These are phyloP conservation scores for Atrina japonica DNA, from an alignment of 2,888 invertebrate genomes.

Conservation along the genomic window DNA sequence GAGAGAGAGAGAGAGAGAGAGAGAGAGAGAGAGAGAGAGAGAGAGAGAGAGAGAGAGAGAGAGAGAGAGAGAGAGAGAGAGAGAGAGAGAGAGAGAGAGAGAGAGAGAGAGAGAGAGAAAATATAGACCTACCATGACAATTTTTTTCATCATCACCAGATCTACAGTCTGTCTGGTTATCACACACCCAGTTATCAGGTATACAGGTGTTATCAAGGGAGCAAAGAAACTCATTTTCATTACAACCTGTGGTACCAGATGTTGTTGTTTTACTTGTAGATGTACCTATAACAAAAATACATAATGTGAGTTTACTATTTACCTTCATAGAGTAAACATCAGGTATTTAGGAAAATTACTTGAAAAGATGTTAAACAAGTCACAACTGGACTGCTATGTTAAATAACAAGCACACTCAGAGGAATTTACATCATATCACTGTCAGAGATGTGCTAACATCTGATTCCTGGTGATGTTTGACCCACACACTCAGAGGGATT, in stretches of 20 bases:
- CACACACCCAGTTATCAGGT: constrained; percentile 86
- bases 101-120: too few species aligned
- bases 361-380: too few species aligned
- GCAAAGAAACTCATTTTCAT: constrained; percentile 15
- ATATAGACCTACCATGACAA: constrained; percentile 41
- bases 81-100: neutral
- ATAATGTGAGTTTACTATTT: too few species aligned
- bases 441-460: too few species aligned
- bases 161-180: constrained; percentile 86
- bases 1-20: neutral
- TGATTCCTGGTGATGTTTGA: too few species aligned
- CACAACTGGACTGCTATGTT: too few species aligned
- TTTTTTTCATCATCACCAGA: constrained; percentile 49
- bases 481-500: too few species aligned
- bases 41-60: constrained; percentile 1
- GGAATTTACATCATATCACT: too few species aligned
- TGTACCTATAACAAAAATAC: too few species aligned
- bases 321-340: too few species aligned
- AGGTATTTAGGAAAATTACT: too few species aligned
- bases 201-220: constrained; percentile 82
- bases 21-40: neutral
- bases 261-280: neutral
- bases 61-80: neutral
- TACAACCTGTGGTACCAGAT: neutral
- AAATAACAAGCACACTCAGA: too few species aligned